Base-by-base conservation (phyloP, 35 echinoderm and acorn worm species). In the Holothuria glaberrima region DNA sequence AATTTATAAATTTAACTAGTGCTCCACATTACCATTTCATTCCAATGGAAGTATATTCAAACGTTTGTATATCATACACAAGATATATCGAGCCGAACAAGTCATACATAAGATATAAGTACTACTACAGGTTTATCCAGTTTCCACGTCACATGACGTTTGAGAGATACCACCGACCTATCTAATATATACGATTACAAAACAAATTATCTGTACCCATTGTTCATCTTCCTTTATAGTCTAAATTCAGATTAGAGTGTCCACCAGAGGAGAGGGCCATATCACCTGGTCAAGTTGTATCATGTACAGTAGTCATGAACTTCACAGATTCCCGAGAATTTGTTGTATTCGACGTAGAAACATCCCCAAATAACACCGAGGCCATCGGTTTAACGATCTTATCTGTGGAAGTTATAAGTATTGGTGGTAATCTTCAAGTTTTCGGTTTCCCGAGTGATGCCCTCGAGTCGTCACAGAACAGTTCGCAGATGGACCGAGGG, bases 261-360 rank as follows among this genome's bases (percentile, higher is more conserved):
- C 30, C 38, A 5, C 14, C 79, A 34, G 72, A 33, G 18, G 13
- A 30, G 21, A 19, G 18, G 30, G 44, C 17, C 18, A 33, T 83
- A 10, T 58, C 21, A 13, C 79, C 79, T 17, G 79, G 80, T 5
- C 46, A 84, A 62, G 30, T 64, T 30, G 57, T 52, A 31, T 29
- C 41, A 30, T 84, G 80, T n/a, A 19, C 57, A 2, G 46, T 84
- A 10, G 22, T 57, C 22, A 63, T 84, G 25, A 84, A 84, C 46
- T 84, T 84, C 26, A 84, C 80, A 29, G 80, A 84, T 63, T 3
- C 3, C 56, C n/a, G 30, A 17, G 52, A 59, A 33, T 84, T 63
- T 59, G 25, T 84, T 20, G 36, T 36, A 21, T 36, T 84, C 28
- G 56, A 84, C 28, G 52, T 84, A 9, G 80, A 84, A 12, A 20